Conservation (phyloP, 1,140 invertebrate species). For the Holotrichia oblita region DNA sequence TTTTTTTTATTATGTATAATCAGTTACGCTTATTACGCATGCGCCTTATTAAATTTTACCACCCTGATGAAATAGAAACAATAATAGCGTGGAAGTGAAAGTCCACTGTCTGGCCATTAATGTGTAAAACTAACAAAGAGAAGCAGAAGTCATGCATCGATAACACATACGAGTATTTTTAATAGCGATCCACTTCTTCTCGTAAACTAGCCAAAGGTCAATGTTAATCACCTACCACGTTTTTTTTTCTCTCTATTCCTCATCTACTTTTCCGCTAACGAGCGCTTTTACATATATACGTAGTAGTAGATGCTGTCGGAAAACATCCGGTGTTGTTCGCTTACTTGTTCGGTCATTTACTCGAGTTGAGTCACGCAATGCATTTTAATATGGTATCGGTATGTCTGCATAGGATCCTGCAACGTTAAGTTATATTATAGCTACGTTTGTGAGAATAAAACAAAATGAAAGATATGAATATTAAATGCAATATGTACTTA, state of each 20-base stretch:
- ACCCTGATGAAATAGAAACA: background rate
- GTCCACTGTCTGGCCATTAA: background rate
- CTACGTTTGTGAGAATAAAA: too few species aligned
- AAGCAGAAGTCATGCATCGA: background rate
- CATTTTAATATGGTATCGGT: conserved; percentile 25
- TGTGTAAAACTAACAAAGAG: conserved; percentile 8
- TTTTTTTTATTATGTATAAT: background rate
- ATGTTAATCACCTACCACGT: background rate
- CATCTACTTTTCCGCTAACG: conserved; percentile 23
- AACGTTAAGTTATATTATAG: background rate
- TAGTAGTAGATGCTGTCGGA: background rate
- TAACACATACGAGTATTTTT: conserved; percentile 3
- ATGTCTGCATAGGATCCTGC: background rate
- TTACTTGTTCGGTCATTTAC: conserved; percentile 26
- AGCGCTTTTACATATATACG: background rate
- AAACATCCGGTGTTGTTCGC: conserved; percentile 32
- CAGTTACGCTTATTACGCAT: background rate
- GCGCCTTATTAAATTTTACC: background rate
- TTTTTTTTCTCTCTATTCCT: background rate
- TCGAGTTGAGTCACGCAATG: conserved; percentile 24
- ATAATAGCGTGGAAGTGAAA: background rate
- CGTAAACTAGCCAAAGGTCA: conserved; percentile 25
- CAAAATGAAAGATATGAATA: too few species aligned
- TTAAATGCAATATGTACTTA: too few species aligned
- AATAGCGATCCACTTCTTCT: conserved; percentile 16